These are phyloP conservation scores for Tipula vernalis DNA, from an alignment of 2,888 invertebrate genomes.

Conservation along the genomic window DNA sequence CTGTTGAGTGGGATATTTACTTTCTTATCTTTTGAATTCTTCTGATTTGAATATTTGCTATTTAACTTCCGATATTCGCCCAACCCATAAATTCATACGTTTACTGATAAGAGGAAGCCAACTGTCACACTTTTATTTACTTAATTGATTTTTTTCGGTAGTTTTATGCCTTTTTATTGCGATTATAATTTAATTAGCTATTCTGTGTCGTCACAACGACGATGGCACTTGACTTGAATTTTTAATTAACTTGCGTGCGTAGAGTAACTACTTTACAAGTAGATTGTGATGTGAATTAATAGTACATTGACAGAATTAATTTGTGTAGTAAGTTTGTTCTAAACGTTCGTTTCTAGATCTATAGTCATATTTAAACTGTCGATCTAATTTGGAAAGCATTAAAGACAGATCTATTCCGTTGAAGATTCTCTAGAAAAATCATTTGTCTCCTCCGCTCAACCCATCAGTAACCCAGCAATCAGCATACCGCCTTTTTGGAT, in stretches of 20 bases:
- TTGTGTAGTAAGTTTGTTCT: background rate
- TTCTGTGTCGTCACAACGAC: background rate
- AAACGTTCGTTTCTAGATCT: no score
- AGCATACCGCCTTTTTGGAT: no score
- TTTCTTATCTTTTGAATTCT: background rate
- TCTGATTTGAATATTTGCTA: no score
- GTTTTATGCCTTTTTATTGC: background rate
- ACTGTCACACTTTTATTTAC: background rate
- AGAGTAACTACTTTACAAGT: background rate
- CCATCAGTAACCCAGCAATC: no score
- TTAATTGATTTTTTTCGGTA: background rate
- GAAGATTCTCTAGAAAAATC: no score
- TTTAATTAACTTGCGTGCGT: background rate
- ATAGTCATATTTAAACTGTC: no score
- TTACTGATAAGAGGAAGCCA: background rate
- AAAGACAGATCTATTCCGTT: no score
- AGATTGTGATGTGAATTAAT: background rate
- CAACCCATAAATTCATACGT: background rate
- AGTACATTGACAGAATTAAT: no score
- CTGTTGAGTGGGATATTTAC: background rate
- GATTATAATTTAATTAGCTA: background rate
- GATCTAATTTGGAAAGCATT: background rate
- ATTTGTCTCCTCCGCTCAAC: no score
- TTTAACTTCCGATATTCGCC: background rate
- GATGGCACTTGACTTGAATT: background rate